Evolutionary conservation across 1,140 invertebrate genomes (phyloP).

Genomic region (Micrasema minimum): DNA sequence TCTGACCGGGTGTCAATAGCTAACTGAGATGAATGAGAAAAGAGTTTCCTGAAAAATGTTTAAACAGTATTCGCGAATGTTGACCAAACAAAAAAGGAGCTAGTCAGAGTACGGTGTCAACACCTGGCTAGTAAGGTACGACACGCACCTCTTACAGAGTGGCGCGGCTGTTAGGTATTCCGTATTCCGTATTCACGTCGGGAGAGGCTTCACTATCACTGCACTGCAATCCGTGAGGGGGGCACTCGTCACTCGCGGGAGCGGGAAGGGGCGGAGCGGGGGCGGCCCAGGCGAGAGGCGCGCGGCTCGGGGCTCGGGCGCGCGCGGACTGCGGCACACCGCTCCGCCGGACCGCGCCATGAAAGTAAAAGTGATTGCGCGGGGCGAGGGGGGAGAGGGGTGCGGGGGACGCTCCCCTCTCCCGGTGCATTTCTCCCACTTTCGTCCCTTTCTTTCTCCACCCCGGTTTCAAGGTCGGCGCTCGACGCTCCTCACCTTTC

Average conservation of each 20-base stretch:
- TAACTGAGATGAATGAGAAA: background rate
- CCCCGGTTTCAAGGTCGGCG: conserved; percentile 45
- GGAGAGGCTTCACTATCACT: conserved; percentile 38
- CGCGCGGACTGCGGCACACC: conserved; percentile 49
- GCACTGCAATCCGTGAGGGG: conserved; percentile 38
- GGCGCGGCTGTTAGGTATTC: conserved; percentile 3
- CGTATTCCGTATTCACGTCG: background rate
- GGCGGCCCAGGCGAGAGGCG: conserved; percentile 38
- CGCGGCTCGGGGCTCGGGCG: conserved; percentile 48
- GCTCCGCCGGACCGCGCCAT: conserved; percentile 60
- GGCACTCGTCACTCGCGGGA: conserved; percentile 54
- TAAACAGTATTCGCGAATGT: no score
- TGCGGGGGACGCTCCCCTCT: conserved; percentile 13
- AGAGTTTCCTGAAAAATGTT: no score
- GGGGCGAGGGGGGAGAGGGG: background rate
- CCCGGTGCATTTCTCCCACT: conserved; percentile 63
- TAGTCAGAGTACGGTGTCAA: no score
- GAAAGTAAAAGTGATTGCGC: conserved; percentile 66
- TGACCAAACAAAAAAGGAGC: no score
- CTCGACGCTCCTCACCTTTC: conserved; percentile 38
- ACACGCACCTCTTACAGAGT: conserved; percentile 33
- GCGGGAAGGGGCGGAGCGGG: conserved; percentile 54
- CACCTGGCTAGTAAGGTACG: background rate
- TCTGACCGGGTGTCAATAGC: background rate
- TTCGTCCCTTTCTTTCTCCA: conserved; percentile 55